Conservation (phyloP, 2,888 invertebrate genomes). For the Ectobius pallidus region DNA sequence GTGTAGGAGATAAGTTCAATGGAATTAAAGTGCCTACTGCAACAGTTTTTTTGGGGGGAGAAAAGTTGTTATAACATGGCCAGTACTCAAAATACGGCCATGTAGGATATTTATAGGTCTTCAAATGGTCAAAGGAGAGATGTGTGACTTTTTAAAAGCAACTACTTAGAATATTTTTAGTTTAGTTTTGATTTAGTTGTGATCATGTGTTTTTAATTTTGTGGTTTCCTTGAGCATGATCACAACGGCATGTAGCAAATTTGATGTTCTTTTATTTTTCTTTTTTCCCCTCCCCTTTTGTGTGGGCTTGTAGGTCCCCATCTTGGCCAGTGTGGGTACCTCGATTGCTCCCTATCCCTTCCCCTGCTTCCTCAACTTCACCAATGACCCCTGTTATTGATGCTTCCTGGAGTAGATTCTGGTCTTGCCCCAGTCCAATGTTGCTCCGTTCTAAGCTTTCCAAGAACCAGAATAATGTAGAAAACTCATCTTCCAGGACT, state of each 20-base stretch:
- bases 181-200: too few species aligned
- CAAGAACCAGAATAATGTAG: constrained; percentile 9
- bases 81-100: too few species aligned
- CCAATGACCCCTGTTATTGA: neutral
- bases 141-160: too few species aligned
- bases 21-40: too few species aligned
- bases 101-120: too few species aligned
- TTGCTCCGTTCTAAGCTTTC: neutral
- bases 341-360: constrained; percentile 51
- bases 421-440: constrained; percentile 21
- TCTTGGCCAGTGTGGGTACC: constrained; percentile 65
- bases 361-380: constrained; percentile 37
- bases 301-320: constrained; percentile 59
- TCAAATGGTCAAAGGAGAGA: too few species aligned
- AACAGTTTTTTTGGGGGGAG: too few species aligned
- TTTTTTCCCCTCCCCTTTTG: constrained; percentile 23
- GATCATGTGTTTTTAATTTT: neutral
- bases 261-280: constrained; percentile 28
- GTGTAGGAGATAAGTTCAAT: too few species aligned
- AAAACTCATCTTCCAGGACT: constrained; percentile 22
- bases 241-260: constrained; percentile 17
- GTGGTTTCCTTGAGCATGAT: constrained; percentile 15
- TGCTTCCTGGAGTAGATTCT: constrained; percentile 17
- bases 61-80: too few species aligned
- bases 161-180: too few species aligned